Conservation (phyloP, 2,113 vertebrate species). For the Azemiops feae region DNA sequence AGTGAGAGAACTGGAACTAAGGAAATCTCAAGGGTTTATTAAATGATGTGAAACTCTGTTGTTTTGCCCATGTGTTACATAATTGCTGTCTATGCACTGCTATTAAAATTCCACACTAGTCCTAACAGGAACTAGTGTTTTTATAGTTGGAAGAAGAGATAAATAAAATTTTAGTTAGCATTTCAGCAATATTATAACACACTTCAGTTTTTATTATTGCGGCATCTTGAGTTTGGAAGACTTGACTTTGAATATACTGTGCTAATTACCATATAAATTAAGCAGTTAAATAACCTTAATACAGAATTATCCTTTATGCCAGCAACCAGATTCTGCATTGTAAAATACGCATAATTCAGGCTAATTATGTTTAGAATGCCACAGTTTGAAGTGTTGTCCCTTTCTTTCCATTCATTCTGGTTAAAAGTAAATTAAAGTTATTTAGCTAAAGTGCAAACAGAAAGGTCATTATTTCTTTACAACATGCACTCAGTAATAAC, state of each 20-base stretch:
- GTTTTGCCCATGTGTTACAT: conserved; percentile 77
- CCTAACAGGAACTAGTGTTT: conserved; percentile 72
- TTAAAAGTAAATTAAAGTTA: conserved; percentile 69
- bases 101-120: conserved; percentile 76
- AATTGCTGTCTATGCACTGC: conserved; percentile 76
- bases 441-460: conserved; percentile 71
- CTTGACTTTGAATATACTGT: conserved; percentile 65
- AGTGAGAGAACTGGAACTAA: conserved; percentile 69
- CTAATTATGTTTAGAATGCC: conserved; percentile 54
- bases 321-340: conserved; percentile 58
- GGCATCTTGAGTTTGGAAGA: conserved; percentile 71
- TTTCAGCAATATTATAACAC: conserved; percentile 65
- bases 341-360: conserved; percentile 64
- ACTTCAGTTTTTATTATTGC: conserved; percentile 70
- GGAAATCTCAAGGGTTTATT: conserved; percentile 75
- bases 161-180: conserved; percentile 78
- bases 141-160: conserved; percentile 71
- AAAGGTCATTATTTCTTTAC: conserved; percentile 72
- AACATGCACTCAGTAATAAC: conserved; percentile 58
- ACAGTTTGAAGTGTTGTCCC: conserved; percentile 56
- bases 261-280: conserved; percentile 80
- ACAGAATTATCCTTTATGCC: conserved; percentile 60
- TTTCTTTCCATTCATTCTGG: conserved; percentile 67
- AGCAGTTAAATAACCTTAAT: conserved; percentile 66
- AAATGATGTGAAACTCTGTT: conserved; percentile 76